Evolutionary conservation across 2,113 vertebrate genomes (phyloP).

Genomic region (Laticauda laticaudata): DNA sequence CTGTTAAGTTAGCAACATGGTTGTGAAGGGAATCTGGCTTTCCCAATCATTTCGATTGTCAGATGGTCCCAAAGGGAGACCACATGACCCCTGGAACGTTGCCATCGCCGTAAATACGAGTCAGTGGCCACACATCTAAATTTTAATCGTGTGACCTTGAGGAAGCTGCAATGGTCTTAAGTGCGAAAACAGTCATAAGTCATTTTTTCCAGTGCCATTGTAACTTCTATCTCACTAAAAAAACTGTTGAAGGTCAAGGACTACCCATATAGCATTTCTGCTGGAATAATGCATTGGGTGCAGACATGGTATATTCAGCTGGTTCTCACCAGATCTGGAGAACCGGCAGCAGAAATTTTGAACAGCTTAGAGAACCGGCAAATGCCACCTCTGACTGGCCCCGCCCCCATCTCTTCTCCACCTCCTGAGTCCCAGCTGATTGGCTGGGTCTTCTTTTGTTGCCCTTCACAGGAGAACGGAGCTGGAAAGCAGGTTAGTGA

Average conservation of each 20-base stretch:
- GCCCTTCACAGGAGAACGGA: no score
- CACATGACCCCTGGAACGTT: background rate
- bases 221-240: background rate
- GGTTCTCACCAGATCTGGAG: no score
- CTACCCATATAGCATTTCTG: background rate
- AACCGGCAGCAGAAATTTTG: no score
- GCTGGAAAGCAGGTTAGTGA: no score
- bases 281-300: background rate
- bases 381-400: no score
- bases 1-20: background rate
- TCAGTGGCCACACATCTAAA: background rate
- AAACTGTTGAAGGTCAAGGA: background rate
- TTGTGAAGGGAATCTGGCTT: background rate
- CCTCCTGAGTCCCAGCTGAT: no score
- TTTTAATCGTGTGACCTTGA: background rate
- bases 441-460: no score
- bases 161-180: background rate
- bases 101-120: background rate
- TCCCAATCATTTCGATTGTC: background rate
- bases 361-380: no score
- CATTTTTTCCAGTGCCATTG: background rate
- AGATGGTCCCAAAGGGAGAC: background rate
- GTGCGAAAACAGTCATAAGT: background rate
- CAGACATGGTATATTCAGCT: no score
- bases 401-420: no score